A percentile compares a stretch with the other conserved stretches of the same genome.
Evolutionary conservation across 2,113 vertebrate genomes (phyloP).

Genomic region (Rhodinocichla rosea): DNA sequence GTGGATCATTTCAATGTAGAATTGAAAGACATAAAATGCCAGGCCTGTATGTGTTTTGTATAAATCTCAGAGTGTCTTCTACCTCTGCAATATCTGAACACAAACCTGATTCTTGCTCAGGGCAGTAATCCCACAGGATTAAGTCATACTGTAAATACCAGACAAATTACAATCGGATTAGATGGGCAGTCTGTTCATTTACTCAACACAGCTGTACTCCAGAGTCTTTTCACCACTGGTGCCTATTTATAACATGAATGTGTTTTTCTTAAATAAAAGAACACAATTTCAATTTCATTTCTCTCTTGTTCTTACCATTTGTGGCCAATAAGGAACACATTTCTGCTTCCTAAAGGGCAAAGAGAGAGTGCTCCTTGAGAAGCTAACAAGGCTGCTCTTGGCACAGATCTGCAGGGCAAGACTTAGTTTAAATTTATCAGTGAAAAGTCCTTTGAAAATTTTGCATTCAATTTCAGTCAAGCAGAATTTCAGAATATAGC

Average conservation of each 20-base stretch:
- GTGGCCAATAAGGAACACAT: neutral
- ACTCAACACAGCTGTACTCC: constrained; percentile 19
- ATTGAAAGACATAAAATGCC: neutral
- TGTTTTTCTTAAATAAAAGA: neutral
- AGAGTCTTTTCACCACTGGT: neutral
- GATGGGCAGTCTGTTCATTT: constrained; percentile 39
- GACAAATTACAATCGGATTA: constrained; percentile 51
- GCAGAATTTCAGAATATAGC: neutral
- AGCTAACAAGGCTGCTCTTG: neutral
- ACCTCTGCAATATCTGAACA: neutral
- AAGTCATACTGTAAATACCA: constrained; percentile 46
- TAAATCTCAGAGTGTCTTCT: neutral
- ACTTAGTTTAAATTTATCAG: neutral
- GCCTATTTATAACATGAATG: neutral
- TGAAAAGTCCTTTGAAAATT: neutral
- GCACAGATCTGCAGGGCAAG: neutral
- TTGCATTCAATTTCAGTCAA: neutral
- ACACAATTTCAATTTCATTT: neutral
- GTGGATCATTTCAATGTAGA: neutral
- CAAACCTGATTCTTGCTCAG: neutral
- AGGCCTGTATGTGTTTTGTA: neutral
- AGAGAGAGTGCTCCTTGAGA: neutral
- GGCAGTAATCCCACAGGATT: constrained; percentile 12
- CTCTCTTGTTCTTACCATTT: neutral
- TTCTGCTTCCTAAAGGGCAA: neutral